Conservation (phyloP, 2,797 vertebrate genomes). For the Sparidentex hasta region DNA sequence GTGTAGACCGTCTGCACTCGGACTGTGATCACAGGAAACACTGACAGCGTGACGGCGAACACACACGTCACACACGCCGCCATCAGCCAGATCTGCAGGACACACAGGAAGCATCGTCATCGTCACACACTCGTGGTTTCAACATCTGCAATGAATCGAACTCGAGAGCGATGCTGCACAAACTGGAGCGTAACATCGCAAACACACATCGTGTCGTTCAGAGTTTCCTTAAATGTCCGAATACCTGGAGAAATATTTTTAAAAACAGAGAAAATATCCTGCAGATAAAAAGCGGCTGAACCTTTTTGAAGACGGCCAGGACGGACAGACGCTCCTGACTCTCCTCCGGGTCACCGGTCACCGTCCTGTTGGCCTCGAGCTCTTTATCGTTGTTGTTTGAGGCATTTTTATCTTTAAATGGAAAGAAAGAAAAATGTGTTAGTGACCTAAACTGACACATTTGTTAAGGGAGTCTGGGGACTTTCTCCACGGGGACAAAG, state of each 20-base stretch:
- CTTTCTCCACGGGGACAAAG: no score
- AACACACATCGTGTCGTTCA: no score
- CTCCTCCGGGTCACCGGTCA: background rate
- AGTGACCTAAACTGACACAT: background rate
- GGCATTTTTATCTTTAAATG: constrained; percentile 15
- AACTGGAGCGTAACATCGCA: no score
- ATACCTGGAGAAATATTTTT: background rate
- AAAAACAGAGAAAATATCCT: background rate
- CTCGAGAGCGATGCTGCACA: no score
- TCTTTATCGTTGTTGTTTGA: background rate
- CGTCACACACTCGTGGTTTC: background rate
- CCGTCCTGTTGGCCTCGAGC: constrained; percentile 26
- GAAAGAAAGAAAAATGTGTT: background rate
- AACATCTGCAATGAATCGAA: no score
- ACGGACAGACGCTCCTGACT: constrained; percentile 71
- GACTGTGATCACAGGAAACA: constrained; percentile 90
- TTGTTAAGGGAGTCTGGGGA: no score
- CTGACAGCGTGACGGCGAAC: constrained; percentile 91
- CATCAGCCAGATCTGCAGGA: constrained; percentile 89
- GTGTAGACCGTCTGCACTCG: constrained; percentile 82
- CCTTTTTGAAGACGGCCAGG: constrained; percentile 89
- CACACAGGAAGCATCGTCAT: background rate
- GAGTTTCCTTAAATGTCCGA: no score
- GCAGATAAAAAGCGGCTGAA: constrained; percentile 41
- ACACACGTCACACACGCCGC: constrained; percentile 89